Base-by-base conservation (phyloP, 2,888 invertebrate genomes). In the Salticus scenicus region DNA sequence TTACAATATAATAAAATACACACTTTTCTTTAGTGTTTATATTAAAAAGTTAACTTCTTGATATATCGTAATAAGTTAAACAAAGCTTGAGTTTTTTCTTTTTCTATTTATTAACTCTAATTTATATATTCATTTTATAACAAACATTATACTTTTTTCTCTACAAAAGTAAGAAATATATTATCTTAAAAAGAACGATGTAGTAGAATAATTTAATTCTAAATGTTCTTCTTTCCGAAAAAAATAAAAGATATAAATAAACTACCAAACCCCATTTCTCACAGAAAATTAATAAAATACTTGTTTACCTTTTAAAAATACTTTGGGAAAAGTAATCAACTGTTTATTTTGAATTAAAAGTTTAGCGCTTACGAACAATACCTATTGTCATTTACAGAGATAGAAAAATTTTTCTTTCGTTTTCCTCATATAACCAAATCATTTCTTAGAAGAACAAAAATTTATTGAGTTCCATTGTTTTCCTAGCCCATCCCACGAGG, bases 391-490 rank as follows among this genome's bases (percentile, higher is more conserved):
- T 30, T 57, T 70, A 24, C n/a, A 20, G 20, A n/a, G 27, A 28
- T 20, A n/a, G 24, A 12, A 14, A n/a, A n/a, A 31, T 77, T 77
- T 83, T 72, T 76, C 30, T 31, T 75, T 70, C 67, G 42, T 42
- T 75, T 57, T 20, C 30, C 33, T 17, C 41, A 73, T 73, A 72
- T 63, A 71, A 67, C 64, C 30, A 63, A 71, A 76, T 76, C 71
- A 57, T 82, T 82, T 24, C 57, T 64, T 67, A 69, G 37, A 33
- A 63, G 74, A 74, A 74, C 76, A 83, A 76, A 77, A 83, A 73
- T 83, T 77, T 72, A 83, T 73, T 67, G 77, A 57, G 77, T 63
- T 33, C 57, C 67, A 77, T 76, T 76, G 76, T 83, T 77, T 57
- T 64, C n/a, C 30, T 0, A 20, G 66, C 37, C 12, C 33, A 42